Evolutionary conservation across 1,140 invertebrate genomes (phyloP), one percentile per base, ranked within the genome.

Genomic region (Tribolium madens): DNA sequence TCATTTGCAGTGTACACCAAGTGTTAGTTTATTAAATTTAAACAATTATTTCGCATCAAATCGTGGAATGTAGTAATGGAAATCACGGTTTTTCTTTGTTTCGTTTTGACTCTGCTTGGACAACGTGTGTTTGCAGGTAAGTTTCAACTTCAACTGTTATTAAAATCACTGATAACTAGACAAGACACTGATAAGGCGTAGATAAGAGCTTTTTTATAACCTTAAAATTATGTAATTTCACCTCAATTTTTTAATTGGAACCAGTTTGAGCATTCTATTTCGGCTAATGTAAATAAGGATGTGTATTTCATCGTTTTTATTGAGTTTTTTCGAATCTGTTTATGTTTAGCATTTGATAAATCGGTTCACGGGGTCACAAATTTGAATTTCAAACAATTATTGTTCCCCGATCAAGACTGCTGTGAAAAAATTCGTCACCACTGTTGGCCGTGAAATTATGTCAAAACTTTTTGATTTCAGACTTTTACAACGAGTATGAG

Each of bases 401-500:
- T 26, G 21, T 26, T 26, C 1, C 6, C 21, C n/a, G n/a, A n/a
- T n/a, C n/a, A n/a, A n/a, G n/a, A n/a, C n/a, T n/a, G n/a, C n/a
- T n/a, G n/a, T n/a, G n/a, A n/a, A n/a, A n/a, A 26, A 26, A 26
- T 26, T 26, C 21, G 21, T 26, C 3, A 26, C 21, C 21, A 26
- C 21, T 26, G 21, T 26, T 26, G 21, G 21, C 21, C 6, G 2
- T 26, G 21, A 26, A 3, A 26, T 4, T 26, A 26, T 21, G 21
- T 3, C 21, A 26, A 3, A 4, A 9, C 21, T 72, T 53, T 26
- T 52, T 47, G 47, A 9, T 85, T 86, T 78, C 76, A 85, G 84
- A 84, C 71, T 82, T 89, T 82, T 90, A 90, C 76, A 89, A 89
- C 84, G 90, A 92, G 79, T 92, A 93, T 86, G 93, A 95, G 86